Evolutionary conservation across 2,797 vertebrate species (phyloP).

Genomic region (Alcedo atthis): DNA sequence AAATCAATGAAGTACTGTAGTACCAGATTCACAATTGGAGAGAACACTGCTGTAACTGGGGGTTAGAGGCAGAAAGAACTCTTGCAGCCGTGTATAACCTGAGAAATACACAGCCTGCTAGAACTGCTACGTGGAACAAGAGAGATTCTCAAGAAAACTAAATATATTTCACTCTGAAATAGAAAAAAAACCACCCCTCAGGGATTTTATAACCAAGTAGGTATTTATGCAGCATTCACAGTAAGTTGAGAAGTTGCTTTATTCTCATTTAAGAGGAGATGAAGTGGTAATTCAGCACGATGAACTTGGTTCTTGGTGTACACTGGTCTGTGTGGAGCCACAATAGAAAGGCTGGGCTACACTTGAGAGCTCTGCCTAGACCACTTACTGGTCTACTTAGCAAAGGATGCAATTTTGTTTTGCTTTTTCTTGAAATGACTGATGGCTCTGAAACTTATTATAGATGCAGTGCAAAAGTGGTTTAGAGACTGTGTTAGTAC

Average conservation of each 20-base stretch:
- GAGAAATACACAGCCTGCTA: background rate
- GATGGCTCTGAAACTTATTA: background rate
- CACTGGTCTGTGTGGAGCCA: background rate
- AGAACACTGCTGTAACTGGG: background rate
- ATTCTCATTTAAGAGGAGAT: background rate
- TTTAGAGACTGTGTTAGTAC: background rate
- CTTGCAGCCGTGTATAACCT: background rate
- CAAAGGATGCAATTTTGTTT: background rate
- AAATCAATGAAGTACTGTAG: constrained; percentile 58
- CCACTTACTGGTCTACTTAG: background rate
- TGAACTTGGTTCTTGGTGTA: background rate
- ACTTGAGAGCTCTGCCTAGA: background rate
- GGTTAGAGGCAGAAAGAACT: background rate
- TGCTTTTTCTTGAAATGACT: background rate
- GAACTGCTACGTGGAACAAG: background rate
- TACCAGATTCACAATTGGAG: background rate
- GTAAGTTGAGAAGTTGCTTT: background rate
- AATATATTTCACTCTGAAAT: background rate
- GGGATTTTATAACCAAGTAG: background rate
- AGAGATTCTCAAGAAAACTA: background rate
- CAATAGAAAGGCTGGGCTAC: background rate
- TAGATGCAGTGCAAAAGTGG: background rate
- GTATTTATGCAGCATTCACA: background rate
- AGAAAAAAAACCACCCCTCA: background rate
- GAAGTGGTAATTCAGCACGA: background rate